Base-by-base conservation (phyloP, 2,888 invertebrate species). In the Latrodectus elegans region DNA sequence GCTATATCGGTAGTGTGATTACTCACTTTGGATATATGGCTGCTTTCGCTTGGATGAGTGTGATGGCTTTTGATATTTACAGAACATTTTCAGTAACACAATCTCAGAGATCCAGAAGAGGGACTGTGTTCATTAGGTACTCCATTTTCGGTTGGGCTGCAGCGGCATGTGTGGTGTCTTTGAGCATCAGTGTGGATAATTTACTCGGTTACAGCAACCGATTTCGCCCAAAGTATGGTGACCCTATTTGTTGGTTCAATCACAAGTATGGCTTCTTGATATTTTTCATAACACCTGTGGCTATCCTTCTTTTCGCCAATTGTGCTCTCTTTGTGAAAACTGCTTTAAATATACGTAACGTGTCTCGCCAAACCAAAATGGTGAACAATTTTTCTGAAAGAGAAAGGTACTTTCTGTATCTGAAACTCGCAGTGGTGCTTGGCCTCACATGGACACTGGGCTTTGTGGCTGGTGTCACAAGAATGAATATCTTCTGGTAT, bases 41-140 rank as follows among this genome's bases (percentile, higher is more conserved):
- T 1, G 92, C 94, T 2, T 94, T 94, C 90, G 92, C 92, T 87
- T 94, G 94, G 94, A 93, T 93, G 93, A 92, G 93, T 77, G 92
- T 93, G 4, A 92, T 94, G 91, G 93, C 94, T 0, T 93, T 93
- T 90, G 94, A 94, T 89, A 90, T 92, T 53, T 91, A 84, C 53
- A 68, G 91, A 89, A 89, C 89, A 26, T 88, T 88, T 53, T 74
- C 87, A 3, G 52, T 55, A 0, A 88, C 77, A 0, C 75, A 82
- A 15, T 51, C 60, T 1, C 64, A 55, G 12, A 73, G 64, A 26
- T 65, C 82, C 8, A 88, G 53, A 4, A 78, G 84, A 2, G 53
- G 67, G 11, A 55, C 65, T 4, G 38, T 72, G 3, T 90, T 89
- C 26, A 12, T 84, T 1, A 87, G 82, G 26, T 91, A 91, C 89